Percentiles rank a stretch among this genome's conserved stretches.
These are phyloP conservation scores for Megatriorchis doriae DNA, from an alignment of 2,113 vertebrate species.

Conservation along the genomic window DNA sequence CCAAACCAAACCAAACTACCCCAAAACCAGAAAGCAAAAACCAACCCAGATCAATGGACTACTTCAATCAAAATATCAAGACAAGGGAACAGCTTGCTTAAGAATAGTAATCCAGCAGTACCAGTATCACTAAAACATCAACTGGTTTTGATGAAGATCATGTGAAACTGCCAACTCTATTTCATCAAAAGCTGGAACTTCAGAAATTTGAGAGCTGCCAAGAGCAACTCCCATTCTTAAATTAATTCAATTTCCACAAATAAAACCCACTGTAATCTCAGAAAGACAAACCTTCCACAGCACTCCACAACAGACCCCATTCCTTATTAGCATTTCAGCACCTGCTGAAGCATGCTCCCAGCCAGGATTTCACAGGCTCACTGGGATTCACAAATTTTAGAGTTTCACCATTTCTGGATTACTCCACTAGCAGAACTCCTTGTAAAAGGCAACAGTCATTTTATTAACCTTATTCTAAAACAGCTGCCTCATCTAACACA, in stretches of 20 bases:
- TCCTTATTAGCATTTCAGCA: slow-evolving; percentile 42
- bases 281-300: background rate
- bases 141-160: background rate
- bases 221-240: background rate
- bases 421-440: background rate
- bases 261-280: background rate
- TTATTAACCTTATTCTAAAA: slow-evolving; percentile 36
- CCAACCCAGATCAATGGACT: background rate
- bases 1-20: background rate
- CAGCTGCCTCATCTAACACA: slow-evolving; percentile 14
- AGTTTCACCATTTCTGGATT: slow-evolving; percentile 11
- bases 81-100: background rate
- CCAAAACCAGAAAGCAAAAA: background rate
- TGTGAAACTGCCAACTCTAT: background rate
- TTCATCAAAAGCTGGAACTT: slow-evolving; percentile 14
- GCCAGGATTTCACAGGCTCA: slow-evolving; percentile 30
- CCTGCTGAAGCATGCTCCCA: slow-evolving; percentile 2
- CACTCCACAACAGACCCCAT: background rate
- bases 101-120: background rate
- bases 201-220: background rate
- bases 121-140: background rate
- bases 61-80: background rate
- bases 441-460: slow-evolving; percentile 23
- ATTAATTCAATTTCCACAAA: background rate
- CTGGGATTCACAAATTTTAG: slow-evolving; percentile 53